Percentiles rank a stretch among this genome's conserved stretches.
These are phyloP conservation scores for Lepilemur septentrionalis DNA, from an alignment of 2,797 vertebrate species.

Conservation along the genomic window DNA sequence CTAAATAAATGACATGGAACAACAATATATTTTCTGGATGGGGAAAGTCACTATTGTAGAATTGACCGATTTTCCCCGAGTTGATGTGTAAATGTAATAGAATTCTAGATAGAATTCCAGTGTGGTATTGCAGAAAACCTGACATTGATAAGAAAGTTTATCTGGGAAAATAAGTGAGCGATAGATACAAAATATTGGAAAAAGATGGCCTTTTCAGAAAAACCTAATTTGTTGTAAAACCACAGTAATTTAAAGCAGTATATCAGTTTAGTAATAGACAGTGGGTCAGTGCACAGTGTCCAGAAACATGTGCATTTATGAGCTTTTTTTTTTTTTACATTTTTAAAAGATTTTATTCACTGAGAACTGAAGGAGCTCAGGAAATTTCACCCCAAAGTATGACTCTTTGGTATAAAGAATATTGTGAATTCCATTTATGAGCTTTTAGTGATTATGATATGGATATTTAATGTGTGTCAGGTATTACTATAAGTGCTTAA, in stretches of 20 bases:
- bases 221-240: not conserved
- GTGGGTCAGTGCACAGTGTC: not conserved
- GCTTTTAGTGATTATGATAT: not conserved
- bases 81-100: not conserved
- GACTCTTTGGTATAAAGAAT: not conserved
- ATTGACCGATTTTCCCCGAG: not conserved
- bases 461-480: not conserved
- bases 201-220: not conserved
- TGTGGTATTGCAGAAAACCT: not conserved
- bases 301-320: not conserved
- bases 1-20: not conserved
- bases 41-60: not conserved
- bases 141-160: not conserved
- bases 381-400: not conserved
- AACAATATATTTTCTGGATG: not conserved
- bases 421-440: not conserved
- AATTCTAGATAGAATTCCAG: not conserved
- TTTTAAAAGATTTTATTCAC: not conserved
- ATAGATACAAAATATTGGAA: not conserved
- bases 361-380: not conserved
- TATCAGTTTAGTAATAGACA: not conserved
- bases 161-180: not conserved
- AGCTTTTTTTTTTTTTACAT: not conserved
- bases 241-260: not conserved
- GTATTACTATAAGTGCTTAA: not conserved